These are phyloP conservation scores for Amaurobius ferox DNA, from an alignment of 2,888 invertebrate species.

Conservation along the genomic window DNA sequence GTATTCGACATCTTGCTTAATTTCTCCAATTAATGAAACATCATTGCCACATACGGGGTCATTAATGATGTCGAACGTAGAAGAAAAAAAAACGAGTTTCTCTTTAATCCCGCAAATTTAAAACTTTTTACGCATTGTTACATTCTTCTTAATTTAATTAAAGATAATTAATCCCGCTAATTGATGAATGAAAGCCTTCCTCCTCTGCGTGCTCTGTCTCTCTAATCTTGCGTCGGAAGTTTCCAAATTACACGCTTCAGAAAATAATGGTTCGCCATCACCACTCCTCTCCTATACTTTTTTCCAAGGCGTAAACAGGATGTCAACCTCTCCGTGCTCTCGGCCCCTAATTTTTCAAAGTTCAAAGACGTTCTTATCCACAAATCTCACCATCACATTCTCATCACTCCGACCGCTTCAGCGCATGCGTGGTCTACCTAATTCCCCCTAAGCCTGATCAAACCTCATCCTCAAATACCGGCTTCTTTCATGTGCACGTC, in stretches of 20 bases:
- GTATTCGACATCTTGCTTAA: neutral
- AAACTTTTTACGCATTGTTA: neutral
- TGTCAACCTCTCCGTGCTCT: constrained; percentile 59
- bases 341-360: constrained; percentile 70
- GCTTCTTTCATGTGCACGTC: constrained; percentile 49
- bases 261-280: constrained; percentile 26
- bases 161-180: constrained; percentile 55
- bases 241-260: constrained; percentile 41
- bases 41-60: neutral
- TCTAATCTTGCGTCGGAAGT: constrained; percentile 26
- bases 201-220: neutral
- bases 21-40: neutral
- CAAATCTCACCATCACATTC: constrained; percentile 43
- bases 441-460: neutral
- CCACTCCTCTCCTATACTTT: constrained; percentile 14
- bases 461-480: constrained; percentile 34
- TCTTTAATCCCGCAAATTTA: constrained; percentile 3
- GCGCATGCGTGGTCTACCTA: constrained; percentile 46
- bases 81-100: neutral
- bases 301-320: constrained; percentile 60
- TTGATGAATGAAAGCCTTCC: constrained; percentile 35
- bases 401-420: constrained; percentile 25
- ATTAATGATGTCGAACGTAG: constrained; percentile 4
- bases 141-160: constrained; percentile 33
- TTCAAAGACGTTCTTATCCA: constrained; percentile 64